These are phyloP conservation scores for Poeciliopsis turneri DNA, from an alignment of 2,797 vertebrate species.

Conservation along the genomic window DNA sequence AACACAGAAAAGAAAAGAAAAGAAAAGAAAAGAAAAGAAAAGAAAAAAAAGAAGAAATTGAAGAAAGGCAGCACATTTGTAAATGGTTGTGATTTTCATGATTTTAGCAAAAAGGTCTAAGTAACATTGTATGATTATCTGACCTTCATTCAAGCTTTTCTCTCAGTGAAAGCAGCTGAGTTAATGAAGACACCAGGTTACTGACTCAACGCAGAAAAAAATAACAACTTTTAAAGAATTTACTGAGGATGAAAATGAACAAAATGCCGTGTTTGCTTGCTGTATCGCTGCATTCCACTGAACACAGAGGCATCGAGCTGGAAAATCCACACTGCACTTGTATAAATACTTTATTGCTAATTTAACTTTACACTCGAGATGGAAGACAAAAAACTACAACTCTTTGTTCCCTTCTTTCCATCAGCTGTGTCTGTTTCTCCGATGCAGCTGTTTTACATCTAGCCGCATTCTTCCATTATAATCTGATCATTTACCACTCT, in stretches of 20 bases:
- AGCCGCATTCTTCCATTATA: constrained; percentile 11
- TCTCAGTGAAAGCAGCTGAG: neutral
- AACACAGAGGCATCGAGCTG: constrained; percentile 46
- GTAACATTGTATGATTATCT: neutral
- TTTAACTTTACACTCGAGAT: constrained; percentile 66
- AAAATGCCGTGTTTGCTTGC: constrained; percentile 5
- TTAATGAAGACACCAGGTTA: neutral
- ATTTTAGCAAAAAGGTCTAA: neutral
- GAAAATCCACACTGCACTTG: constrained; percentile 57
- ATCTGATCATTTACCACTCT: neutral
- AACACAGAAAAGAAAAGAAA: neutral
- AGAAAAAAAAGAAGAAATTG: neutral
- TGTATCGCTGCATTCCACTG: constrained; percentile 21
- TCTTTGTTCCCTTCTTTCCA: constrained; percentile 42
- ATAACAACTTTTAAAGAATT: neutral
- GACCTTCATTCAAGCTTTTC: neutral
- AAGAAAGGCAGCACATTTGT: neutral
- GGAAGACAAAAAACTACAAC: constrained; percentile 34
- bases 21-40: neutral
- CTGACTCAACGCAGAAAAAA: neutral
- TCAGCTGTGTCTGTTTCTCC: constrained; percentile 26
- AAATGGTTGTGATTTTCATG: neutral
- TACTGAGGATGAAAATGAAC: constrained; percentile 3
- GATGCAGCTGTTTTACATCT: constrained; percentile 8
- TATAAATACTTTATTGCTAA: constrained; percentile 73